These are phyloP conservation scores for Sebastes paucispinis DNA, from an alignment of 2,797 vertebrate genomes.

Conservation along the genomic window DNA sequence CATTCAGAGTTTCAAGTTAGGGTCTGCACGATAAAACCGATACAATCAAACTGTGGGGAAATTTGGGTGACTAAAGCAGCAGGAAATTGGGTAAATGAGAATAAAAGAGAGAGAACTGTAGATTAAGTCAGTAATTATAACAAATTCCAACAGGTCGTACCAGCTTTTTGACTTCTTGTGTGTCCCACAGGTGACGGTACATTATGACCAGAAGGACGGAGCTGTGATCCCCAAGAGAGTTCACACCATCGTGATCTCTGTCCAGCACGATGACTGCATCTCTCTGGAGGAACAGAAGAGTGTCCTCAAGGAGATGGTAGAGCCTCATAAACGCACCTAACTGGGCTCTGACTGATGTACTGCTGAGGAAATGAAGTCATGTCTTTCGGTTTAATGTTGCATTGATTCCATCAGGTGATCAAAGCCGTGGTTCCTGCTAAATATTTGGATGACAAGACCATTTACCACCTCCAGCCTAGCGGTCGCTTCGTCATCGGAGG, in stretches of 20 bases:
- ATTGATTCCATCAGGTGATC: constrained; percentile 80
- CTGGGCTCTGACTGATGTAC: background rate
- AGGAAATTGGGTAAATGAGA: background rate
- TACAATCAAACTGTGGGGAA: background rate
- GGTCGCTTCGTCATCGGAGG: constrained; percentile 98
- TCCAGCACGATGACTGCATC: constrained; percentile 91
- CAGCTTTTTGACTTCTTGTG: background rate
- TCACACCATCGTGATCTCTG: constrained; percentile 96
- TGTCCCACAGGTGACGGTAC: constrained; percentile 90
- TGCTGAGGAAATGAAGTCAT: background rate
- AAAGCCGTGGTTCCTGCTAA: constrained; percentile 89
- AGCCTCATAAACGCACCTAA: background rate
- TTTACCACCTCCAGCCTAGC: constrained; percentile 97
- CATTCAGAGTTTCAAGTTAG: background rate
- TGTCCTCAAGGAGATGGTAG: constrained; percentile 87
- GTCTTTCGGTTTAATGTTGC: background rate
- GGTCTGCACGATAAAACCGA: background rate
- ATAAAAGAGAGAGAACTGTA: background rate
- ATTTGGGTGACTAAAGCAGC: background rate
- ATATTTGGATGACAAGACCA: constrained; percentile 92
- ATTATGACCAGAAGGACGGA: constrained; percentile 90
- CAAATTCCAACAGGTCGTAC: background rate
- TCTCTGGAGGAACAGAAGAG: constrained; percentile 88
- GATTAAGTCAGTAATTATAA: background rate
- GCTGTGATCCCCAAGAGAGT: constrained; percentile 91